Conservation (phyloP, 37 sponge, comb jelly and placozoan genomes). For the Chondrilla cf. caribensis region DNA sequence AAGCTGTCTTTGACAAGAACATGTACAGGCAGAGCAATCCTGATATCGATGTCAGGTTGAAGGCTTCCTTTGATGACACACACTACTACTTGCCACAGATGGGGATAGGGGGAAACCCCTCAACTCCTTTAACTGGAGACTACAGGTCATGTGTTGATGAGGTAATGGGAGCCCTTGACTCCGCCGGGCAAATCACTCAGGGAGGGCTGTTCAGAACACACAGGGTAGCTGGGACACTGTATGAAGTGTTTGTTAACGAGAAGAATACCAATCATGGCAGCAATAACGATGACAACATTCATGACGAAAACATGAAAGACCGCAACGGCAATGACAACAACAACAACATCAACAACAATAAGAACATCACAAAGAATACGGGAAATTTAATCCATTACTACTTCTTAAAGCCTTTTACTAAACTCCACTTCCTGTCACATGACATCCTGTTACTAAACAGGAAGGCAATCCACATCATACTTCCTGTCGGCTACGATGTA, state of each 20-base stretch:
- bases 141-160: not conserved
- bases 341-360: too few species aligned
- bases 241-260: not conserved
- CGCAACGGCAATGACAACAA: too few species aligned
- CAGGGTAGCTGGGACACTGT: not conserved
- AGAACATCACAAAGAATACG: too few species aligned
- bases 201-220: not conserved
- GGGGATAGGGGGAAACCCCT: not conserved
- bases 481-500: not conserved
- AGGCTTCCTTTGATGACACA: not conserved
- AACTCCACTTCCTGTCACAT: not conserved
- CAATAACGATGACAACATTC: too few species aligned
- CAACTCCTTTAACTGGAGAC: too few species aligned
- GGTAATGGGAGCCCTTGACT: not conserved
- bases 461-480: not conserved
- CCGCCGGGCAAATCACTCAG: not conserved
- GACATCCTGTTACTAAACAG: not conserved
- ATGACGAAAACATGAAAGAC: too few species aligned
- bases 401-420: not conserved
- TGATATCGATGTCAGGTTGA: not conserved
- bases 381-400: not conserved
- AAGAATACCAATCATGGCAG: too few species aligned
- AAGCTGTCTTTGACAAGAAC: not conserved
- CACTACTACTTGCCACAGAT: not conserved
- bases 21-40: not conserved